phyloP scores from a whole-genome alignment of 2,888 invertebrate species.

The Xylota segnis region DNA sequence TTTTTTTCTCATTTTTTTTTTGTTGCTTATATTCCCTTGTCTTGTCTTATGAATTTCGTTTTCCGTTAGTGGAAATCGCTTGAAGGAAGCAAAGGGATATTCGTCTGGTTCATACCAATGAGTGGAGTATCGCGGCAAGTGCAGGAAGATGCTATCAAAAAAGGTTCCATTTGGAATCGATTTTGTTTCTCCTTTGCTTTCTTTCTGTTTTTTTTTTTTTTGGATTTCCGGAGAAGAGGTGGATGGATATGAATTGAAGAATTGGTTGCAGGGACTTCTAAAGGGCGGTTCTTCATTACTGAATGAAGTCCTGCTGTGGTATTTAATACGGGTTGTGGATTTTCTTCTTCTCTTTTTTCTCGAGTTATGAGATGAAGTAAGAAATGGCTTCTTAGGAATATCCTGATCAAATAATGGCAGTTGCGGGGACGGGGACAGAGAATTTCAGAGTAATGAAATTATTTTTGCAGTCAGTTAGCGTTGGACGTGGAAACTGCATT shows the following conservation, averaged over 20 bases:
- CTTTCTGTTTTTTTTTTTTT: slow-evolving; percentile 9
- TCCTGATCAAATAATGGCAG: background rate
- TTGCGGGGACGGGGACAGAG: background rate
- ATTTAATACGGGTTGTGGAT: slow-evolving; percentile 25
- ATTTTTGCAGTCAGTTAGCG: too few species aligned
- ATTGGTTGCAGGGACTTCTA: background rate
- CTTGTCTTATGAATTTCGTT: slow-evolving; percentile 70
- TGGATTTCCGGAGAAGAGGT: background rate
- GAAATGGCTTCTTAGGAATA: background rate
- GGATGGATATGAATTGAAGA: slow-evolving; percentile 23
- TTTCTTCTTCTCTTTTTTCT: background rate
- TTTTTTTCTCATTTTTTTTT: slow-evolving; percentile 43
- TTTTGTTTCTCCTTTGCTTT: slow-evolving; percentile 12
- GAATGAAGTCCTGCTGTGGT: slow-evolving; percentile 35
- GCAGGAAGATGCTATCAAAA: slow-evolving; percentile 38
- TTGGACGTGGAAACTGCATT: too few species aligned
- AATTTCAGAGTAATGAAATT: background rate
- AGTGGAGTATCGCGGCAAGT: slow-evolving; percentile 32
- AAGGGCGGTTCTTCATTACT: slow-evolving; percentile 24
- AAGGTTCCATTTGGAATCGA: slow-evolving; percentile 38
- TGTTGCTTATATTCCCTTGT: slow-evolving; percentile 45
- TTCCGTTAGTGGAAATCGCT: slow-evolving; percentile 30
- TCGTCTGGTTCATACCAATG: slow-evolving; percentile 25
- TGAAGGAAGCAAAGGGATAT: slow-evolving; percentile 38
- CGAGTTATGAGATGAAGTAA: background rate